Evolutionary conservation across 2,113 vertebrate species (phyloP).

Genomic region (Pantherophis guttatus): DNA sequence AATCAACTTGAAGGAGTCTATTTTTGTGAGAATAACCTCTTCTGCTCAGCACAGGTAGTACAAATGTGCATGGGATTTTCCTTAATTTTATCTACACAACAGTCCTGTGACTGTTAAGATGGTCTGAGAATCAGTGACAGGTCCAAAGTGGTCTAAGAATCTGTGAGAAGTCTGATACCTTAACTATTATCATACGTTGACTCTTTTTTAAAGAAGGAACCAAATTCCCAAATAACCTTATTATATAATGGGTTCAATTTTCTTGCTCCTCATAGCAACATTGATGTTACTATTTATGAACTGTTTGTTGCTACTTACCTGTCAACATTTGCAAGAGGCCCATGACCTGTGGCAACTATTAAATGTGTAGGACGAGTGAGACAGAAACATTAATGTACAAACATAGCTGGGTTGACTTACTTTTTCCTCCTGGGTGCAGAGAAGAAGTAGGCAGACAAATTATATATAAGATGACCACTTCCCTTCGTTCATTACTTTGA

Average conservation of each 20-base stretch:
- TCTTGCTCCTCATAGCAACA: neutral
- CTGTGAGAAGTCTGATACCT: neutral
- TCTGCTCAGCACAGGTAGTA: neutral
- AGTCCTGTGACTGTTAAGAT: neutral
- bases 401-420: neutral
- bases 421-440: neutral
- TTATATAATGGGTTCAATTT: neutral
- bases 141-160: neutral
- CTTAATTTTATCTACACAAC: neutral
- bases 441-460: neutral
- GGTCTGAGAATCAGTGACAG: neutral
- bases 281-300: neutral
- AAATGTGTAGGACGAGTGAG: neutral
- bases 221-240: neutral
- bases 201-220: neutral
- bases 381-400: neutral
- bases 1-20: neutral
- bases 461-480: neutral
- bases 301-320: neutral
- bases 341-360: fast-evolving
- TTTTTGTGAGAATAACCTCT: neutral
- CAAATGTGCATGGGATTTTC: neutral
- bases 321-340: neutral
- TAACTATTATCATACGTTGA: neutral
- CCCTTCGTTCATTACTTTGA: neutral